Percentiles rank a stretch among this genome's conserved stretches.
Conservation (phyloP, 2,888 invertebrate genomes). For the Noctuana brunneofusca region DNA sequence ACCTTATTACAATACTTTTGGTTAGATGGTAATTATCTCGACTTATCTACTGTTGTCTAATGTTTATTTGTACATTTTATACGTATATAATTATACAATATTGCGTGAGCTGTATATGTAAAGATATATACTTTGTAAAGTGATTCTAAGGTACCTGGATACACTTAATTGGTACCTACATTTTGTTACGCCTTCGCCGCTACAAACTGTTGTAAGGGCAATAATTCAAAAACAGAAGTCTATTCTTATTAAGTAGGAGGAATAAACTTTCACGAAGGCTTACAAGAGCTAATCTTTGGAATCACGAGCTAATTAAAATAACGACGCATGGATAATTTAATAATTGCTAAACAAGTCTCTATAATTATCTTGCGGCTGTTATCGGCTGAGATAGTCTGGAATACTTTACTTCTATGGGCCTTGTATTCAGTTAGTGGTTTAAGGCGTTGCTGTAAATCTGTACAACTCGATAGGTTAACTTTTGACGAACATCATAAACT, state of each 20-base stretch:
- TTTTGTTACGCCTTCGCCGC: constrained; percentile 13
- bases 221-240: constrained; percentile 43
- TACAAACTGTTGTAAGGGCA: constrained; percentile 33
- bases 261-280: constrained; percentile 44
- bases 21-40: no score
- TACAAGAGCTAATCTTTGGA: constrained; percentile 45
- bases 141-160: no score
- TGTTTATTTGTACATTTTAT: no score
- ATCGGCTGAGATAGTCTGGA: constrained; percentile 11
- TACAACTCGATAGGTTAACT: no score
- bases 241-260: constrained; percentile 42
- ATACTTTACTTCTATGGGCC: constrained; percentile 7
- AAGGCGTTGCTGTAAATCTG: not conserved
- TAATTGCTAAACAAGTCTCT: constrained; percentile 45
- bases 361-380: constrained; percentile 38
- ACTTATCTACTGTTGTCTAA: no score
- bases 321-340: constrained; percentile 47
- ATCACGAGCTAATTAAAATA: constrained; percentile 52
- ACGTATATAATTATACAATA: no score
- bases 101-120: no score
- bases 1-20: no score
- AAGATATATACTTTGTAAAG: not conserved
- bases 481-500: no score
- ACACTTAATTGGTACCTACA: constrained; percentile 18
- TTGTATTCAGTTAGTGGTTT: constrained; percentile 1